phyloP scores from a whole-genome alignment of 2,888 invertebrate genomes.

The Lacanobia oleracea region DNA sequence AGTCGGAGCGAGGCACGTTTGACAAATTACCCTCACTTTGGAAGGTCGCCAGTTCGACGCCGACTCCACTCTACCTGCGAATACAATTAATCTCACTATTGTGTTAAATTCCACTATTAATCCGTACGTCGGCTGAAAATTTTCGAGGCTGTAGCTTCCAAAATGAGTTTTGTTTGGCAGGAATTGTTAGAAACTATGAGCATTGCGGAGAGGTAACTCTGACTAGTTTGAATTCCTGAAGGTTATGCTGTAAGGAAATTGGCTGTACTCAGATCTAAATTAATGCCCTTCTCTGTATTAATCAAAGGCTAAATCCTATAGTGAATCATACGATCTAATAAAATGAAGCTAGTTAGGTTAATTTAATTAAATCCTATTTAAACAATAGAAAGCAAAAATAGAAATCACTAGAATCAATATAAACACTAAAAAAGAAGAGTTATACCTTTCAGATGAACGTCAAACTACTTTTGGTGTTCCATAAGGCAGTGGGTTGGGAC shows the following conservation, averaged over 20 bases:
- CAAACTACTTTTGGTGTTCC: too few species aligned
- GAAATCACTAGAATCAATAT: too few species aligned
- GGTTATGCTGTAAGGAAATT: constrained; percentile 17
- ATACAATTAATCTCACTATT: constrained; percentile 67
- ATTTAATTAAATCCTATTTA: too few species aligned
- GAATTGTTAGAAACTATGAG: constrained; percentile 49
- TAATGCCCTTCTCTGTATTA: background rate
- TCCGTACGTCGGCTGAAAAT: constrained; percentile 34
- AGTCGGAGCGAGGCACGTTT: constrained; percentile 61
- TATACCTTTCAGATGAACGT: too few species aligned
- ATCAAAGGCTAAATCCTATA: background rate
- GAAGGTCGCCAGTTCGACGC: constrained; percentile 68
- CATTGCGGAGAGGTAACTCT: constrained; percentile 19
- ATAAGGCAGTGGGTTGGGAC: too few species aligned
- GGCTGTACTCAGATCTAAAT: constrained; percentile 12
- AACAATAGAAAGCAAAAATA: too few species aligned
- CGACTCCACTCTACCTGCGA: constrained; percentile 58
- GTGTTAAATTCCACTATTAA: constrained; percentile 64
- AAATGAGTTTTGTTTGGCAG: constrained; percentile 54
- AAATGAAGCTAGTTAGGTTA: background rate
- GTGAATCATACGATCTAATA: background rate
- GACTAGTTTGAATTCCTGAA: constrained; percentile 29
- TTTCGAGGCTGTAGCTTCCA: constrained; percentile 35
- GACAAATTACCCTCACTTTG: constrained; percentile 68
- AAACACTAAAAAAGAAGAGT: too few species aligned